Base-by-base conservation (phyloP, 2,888 invertebrate genomes). In the Drosophila mimetica region DNA sequence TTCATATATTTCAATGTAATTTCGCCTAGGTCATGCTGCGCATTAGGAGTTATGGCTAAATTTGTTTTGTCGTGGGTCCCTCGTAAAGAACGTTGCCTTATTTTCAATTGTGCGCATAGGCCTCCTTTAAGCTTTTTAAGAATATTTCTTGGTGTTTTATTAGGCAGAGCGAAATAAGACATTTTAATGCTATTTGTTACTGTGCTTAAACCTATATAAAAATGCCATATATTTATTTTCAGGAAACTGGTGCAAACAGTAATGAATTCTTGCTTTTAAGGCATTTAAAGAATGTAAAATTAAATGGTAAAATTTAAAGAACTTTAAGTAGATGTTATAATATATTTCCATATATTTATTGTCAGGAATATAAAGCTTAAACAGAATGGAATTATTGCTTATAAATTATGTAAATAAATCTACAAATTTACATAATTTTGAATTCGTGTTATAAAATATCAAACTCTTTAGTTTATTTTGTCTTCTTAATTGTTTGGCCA, bases 1-100 rank as follows among this genome's bases (percentile, higher is more conserved):
- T 37, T 58, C 37, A 52, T 65, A 54, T 60, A 60, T 78, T 83
- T 72, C 53, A 61, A 54, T 67, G 63, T 63, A 73, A 67, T 70
- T 75, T 64, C 55, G 61, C 59, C 64, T 57, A 47, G 52, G 58
- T 44, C 48, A 50, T 42, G 37, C 44, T 48, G 20, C 16, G 39
- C 64, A 66, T 36, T 67, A 51, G 46, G 47, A 76, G 55, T 73
- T 75, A 63, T 73, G 79, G 34, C 46, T 42, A 54, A 74, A 74
- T 65, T 65, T 65, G 66, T 65, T 65, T 53, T 25, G 53, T 22
- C 25, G 42, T 16, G n/a, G 13, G 14, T 13, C 14, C 34, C 47
- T 20, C 39, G 48, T 63, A 65, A 65, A 65, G 53, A 18, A 51
- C 25, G 32, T 28, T 42, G 28, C 42, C 36, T 14, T 64, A 22